Evolutionary conservation across 2,113 vertebrate species (phyloP).

Genomic region (Micromys minutus): DNA sequence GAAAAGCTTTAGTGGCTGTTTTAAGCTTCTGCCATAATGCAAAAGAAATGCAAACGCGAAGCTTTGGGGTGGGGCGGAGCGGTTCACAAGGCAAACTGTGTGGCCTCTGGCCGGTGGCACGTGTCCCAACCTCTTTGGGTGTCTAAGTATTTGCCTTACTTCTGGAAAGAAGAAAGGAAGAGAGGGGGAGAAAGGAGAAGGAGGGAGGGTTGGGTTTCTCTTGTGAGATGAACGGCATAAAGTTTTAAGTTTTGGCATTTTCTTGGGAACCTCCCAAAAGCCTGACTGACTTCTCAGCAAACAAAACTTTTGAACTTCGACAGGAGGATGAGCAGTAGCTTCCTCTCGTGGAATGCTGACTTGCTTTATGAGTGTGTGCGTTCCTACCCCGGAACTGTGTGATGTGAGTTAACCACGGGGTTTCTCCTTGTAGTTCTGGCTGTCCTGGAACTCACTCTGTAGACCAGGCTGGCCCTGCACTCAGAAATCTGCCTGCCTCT

Average conservation of each 20-base stretch:
- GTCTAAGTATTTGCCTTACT: conserved; percentile 14
- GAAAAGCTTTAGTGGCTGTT: background rate
- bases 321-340: background rate
- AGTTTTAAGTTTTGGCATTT: background rate
- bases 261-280: background rate
- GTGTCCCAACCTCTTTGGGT: background rate
- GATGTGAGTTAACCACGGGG: background rate
- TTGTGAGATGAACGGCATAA: background rate
- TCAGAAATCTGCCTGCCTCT: background rate
- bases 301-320: background rate
- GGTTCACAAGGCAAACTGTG: background rate
- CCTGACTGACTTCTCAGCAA: background rate
- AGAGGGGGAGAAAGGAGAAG: background rate
- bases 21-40: background rate
- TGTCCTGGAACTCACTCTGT: background rate
- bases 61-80: background rate
- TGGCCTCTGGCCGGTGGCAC: background rate
- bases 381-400: background rate
- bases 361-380: background rate
- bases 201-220: background rate
- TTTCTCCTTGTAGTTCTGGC: background rate
- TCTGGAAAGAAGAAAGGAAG: background rate
- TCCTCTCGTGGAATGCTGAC: background rate
- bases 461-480: background rate
- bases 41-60: conserved; percentile 37